A percentile compares a stretch with the other conserved stretches of the same genome.
phyloP scores from a whole-genome alignment of 2,113 vertebrate genomes.

The Nyctereutes procyonoides region DNA sequence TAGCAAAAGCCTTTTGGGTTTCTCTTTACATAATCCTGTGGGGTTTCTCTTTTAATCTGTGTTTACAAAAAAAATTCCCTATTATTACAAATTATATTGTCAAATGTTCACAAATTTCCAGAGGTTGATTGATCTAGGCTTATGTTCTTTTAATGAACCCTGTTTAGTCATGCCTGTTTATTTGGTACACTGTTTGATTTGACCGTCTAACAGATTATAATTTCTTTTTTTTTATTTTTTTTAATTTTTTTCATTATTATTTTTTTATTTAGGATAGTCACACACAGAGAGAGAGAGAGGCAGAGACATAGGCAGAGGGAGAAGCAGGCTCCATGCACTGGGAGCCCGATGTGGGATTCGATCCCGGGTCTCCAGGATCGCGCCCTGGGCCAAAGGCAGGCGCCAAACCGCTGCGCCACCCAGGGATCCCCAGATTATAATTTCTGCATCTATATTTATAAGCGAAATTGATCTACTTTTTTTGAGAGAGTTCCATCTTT shows the following conservation, averaged over 20 bases:
- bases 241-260: no score
- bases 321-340: no score
- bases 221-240: no score
- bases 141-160: neutral
- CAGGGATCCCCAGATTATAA: no score
- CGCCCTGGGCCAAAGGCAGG: no score
- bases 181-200: neutral
- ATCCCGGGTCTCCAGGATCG: no score
- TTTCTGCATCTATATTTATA: neutral
- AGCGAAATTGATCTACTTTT: neutral
- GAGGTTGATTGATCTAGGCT: neutral
- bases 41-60: neutral
- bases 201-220: neutral
- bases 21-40: neutral
- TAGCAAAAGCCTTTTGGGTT: neutral
- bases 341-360: no score
- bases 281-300: no score
- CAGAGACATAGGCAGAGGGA: no score
- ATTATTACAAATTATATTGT: neutral
- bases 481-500: neutral
- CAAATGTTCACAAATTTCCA: neutral
- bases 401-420: no score
- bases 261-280: no score
- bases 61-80: constrained; percentile 14
- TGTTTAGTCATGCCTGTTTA: neutral